These are phyloP conservation scores for Rhynchotus rufescens DNA, from an alignment of 2,797 vertebrate genomes.

Conservation along the genomic window DNA sequence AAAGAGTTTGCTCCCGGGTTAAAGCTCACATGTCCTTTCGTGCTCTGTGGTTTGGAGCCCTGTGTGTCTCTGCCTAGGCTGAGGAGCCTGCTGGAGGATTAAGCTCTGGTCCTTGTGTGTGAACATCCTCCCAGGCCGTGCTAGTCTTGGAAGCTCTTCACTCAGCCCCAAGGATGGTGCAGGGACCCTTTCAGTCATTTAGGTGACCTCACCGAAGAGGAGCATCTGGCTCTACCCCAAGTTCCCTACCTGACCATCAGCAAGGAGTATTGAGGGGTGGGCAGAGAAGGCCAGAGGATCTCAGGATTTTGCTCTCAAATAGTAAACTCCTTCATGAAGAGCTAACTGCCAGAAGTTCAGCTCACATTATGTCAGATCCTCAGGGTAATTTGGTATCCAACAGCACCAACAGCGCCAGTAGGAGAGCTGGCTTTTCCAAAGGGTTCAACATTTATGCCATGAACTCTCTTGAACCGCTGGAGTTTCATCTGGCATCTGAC, in stretches of 20 bases:
- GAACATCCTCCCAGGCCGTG: not conserved
- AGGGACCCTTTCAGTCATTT: not conserved
- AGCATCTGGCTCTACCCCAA: not conserved
- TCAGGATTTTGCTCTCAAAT: not conserved
- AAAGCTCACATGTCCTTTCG: not conserved
- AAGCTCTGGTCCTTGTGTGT: not conserved
- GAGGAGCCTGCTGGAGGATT: not conserved
- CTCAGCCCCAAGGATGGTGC: not conserved
- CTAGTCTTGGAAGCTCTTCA: not conserved
- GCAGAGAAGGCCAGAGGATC: not conserved
- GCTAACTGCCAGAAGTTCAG: not conserved
- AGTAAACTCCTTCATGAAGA: not conserved
- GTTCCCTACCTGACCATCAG: not conserved
- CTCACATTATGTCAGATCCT: accelerated
- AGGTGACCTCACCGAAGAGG: not conserved
- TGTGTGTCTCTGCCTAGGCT: not conserved
- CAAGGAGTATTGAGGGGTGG: not conserved
- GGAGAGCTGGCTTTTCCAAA: not conserved
- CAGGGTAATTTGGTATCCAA: not conserved
- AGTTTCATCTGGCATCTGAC: not conserved
- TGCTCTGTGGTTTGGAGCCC: not conserved
- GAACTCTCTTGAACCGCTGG: not conserved
- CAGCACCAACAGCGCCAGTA: not conserved
- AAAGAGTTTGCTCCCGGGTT: not conserved
- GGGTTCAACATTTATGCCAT: not conserved